Conservation (phyloP, 2,797 vertebrate genomes). For the Danio choprae region DNA sequence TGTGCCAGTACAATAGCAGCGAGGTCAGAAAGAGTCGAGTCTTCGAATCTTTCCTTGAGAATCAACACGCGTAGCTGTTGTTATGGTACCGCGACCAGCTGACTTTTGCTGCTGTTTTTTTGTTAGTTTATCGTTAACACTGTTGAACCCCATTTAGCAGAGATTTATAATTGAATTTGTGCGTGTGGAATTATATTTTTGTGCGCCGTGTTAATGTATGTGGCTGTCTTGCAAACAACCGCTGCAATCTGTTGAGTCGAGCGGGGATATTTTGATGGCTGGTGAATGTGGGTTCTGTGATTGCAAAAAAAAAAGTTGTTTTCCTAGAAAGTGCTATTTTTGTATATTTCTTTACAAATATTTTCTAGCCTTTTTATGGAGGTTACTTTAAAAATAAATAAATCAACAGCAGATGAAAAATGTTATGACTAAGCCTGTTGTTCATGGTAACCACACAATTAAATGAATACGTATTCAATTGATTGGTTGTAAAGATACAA, state of each 20-base stretch:
- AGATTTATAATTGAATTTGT: background rate
- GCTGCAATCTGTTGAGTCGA: background rate
- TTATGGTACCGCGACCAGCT: background rate
- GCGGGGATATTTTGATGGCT: background rate
- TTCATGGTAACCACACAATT: too few species aligned
- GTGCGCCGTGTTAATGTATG: background rate
- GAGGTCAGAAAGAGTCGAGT: constrained; percentile 16
- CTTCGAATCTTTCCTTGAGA: constrained; percentile 20
- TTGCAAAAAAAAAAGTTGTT: background rate
- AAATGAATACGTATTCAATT: too few species aligned
- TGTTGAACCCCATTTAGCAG: background rate
- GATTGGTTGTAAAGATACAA: too few species aligned
- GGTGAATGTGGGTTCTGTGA: background rate
- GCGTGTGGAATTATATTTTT: background rate
- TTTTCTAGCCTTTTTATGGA: background rate
- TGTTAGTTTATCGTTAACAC: background rate
- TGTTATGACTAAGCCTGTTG: too few species aligned
- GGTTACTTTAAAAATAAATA: too few species aligned
- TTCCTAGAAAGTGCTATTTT: background rate
- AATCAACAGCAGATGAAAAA: too few species aligned
- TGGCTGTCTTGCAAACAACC: background rate
- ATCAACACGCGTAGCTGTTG: background rate
- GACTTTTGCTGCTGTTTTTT: background rate
- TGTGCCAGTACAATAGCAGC: constrained; percentile 50
- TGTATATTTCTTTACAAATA: background rate